These are phyloP conservation scores for Phaonia tiefii DNA, from an alignment of 2,888 invertebrate species.

Conservation along the genomic window DNA sequence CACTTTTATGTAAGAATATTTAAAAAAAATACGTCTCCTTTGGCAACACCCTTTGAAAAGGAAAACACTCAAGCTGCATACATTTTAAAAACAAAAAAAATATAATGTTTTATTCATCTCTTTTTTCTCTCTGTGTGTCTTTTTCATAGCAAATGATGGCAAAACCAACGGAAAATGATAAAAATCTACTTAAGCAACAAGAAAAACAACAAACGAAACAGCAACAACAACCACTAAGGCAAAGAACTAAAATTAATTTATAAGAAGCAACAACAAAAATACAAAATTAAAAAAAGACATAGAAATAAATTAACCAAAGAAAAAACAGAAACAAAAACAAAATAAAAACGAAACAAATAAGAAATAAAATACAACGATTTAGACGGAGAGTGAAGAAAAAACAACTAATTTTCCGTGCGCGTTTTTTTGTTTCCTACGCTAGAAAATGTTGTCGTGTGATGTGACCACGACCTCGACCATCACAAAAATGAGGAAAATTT, in stretches of 20 bases:
- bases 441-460: constrained; percentile 66
- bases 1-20: no score
- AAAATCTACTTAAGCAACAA: constrained; percentile 54
- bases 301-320: constrained; percentile 19
- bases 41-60: no score
- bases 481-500: constrained; percentile 57
- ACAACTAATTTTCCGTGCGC: constrained; percentile 34
- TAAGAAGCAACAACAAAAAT: constrained; percentile 59
- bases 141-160: constrained; percentile 59
- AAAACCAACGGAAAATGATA: constrained; percentile 51
- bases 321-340: constrained; percentile 39
- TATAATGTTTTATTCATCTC: constrained; percentile 16
- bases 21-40: no score
- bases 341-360: constrained; percentile 63
- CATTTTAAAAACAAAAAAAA: constrained; percentile 43
- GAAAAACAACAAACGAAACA: constrained; percentile 60
- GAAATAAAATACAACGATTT: constrained; percentile 42
- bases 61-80: no score
- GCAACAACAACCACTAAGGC: constrained; percentile 51
- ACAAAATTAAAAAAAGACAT: constrained; percentile 41
- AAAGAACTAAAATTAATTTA: constrained; percentile 62
- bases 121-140: constrained; percentile 48
- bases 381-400: constrained; percentile 67
- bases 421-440: background rate
- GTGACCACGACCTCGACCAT: constrained; percentile 64